These are phyloP conservation scores for Istiophorus platypterus DNA, from an alignment of 2,113 vertebrate species.

Conservation along the genomic window DNA sequence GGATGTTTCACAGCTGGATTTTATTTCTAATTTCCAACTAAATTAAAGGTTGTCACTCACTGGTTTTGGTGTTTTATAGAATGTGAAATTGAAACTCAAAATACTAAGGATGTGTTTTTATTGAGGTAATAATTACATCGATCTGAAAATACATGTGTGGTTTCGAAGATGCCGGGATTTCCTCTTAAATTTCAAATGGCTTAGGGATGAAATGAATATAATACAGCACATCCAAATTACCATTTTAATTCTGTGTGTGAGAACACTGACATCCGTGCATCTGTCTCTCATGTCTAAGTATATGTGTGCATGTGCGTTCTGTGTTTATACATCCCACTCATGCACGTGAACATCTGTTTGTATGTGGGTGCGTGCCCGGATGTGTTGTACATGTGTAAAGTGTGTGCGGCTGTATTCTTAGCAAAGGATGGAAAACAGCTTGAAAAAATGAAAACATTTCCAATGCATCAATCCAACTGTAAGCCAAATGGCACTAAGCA, in stretches of 20 bases:
- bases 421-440: constrained; percentile 7
- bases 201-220: constrained; percentile 23
- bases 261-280: constrained; percentile 29
- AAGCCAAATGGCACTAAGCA: constrained; percentile 4
- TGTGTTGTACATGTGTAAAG: constrained; percentile 26
- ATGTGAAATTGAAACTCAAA: constrained; percentile 37
- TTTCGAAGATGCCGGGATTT: constrained; percentile 3
- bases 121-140: constrained; percentile 37
- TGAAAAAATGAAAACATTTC: constrained; percentile 11
- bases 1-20: constrained; percentile 67
- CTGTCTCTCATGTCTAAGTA: neutral
- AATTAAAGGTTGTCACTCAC: constrained; percentile 36
- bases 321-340: constrained; percentile 27
- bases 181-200: constrained; percentile 10
- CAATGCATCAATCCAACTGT: neutral
- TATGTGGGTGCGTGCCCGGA: neutral
- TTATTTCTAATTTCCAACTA: constrained; percentile 62
- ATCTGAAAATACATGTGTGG: constrained; percentile 27
- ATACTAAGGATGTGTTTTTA: constrained; percentile 41
- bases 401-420: constrained; percentile 14
- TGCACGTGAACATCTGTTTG: constrained; percentile 35
- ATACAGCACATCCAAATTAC: constrained; percentile 23
- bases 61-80: constrained; percentile 41
- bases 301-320: constrained; percentile 24
- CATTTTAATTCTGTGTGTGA: constrained; percentile 11